These are phyloP conservation scores for Adelphocoris suturalis DNA, from an alignment of 2,888 invertebrate genomes.

Conservation along the genomic window DNA sequence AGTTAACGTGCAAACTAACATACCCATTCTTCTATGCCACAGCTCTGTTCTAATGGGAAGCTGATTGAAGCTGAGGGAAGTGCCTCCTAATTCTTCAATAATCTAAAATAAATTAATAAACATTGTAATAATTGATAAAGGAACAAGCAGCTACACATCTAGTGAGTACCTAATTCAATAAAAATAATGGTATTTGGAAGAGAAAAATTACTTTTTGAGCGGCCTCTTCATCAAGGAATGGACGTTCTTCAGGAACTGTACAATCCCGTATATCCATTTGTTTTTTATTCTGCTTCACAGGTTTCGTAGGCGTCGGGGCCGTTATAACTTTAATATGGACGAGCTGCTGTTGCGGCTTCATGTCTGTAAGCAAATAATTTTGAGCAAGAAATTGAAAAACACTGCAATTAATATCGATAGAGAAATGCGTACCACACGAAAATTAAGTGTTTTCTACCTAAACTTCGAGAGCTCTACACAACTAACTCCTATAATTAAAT, in stretches of 20 bases:
- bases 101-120: constrained; percentile 59
- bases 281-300: constrained; percentile 69
- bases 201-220: constrained; percentile 48
- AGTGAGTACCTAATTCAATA: background rate
- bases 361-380: constrained; percentile 65
- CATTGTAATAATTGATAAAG: background rate
- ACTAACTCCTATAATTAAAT: too few species aligned
- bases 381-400: too few species aligned
- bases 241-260: constrained; percentile 68
- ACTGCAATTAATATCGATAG: too few species aligned
- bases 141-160: background rate
- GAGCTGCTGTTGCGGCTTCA: constrained; percentile 74
- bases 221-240: constrained; percentile 69
- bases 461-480: too few species aligned
- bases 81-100: constrained; percentile 70
- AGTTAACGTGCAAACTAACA: too few species aligned
- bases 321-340: constrained; percentile 74
- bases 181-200: background rate
- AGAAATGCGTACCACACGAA: too few species aligned
- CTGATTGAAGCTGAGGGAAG: constrained; percentile 68
- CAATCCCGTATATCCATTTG: constrained; percentile 75
- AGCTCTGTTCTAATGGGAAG: constrained; percentile 70
- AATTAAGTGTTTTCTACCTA: too few species aligned
- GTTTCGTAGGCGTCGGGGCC: constrained; percentile 71
- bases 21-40: constrained; percentile 73